Base-by-base conservation (phyloP, 2,888 invertebrate species). In the Nemoura dubitans region DNA sequence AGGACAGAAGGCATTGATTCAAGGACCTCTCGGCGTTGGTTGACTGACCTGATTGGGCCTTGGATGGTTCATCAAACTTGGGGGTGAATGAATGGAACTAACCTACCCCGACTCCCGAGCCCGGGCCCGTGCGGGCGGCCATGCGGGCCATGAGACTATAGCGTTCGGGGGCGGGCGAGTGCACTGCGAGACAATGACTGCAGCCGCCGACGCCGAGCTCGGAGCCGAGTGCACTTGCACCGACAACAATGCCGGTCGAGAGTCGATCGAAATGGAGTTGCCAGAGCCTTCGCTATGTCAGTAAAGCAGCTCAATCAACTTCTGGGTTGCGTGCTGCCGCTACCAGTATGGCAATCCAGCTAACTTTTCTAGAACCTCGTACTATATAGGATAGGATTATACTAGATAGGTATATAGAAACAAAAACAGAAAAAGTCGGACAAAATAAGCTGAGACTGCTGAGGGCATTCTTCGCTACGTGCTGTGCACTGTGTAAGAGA, bases 401-500 rank as follows among this genome's bases (percentile, higher is more conserved):
- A 59, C 59, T 10, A 10, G 3, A 3, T 36, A 36, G 3, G 10
- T 36, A 59, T 21, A 59, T 21, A 7, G 59, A 43, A 84, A 84
- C 59, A 59, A 21, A 59, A 59, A 59, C 59, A 59, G 59, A 59
- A 84, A 84, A 59, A 76, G 29, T 83, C 80, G n/a, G 25, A 83
- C 26, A 83, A 76, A 83, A 83, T 84, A 84, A 84, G 59, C 84
- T 28, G 43, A 26, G 25, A 76, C 21, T 7, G 10, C 21, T 10
- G 59, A 21, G 10, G 27, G 84, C 76, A 84, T 84, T 84, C 84
- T 84, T 84, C 81, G 26, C 28, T 86, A 27, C 82, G n/a, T 30
- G 43, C 28, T 86, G 85, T 85, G 76, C 82, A 82, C 86, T 86
- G 81, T 82, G 82, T 82, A 42, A 86, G 81, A 82, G 81, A 87